Evolutionary conservation across 2,888 invertebrate species (phyloP).

Genomic region (Pharmacophagus antenor): DNA sequence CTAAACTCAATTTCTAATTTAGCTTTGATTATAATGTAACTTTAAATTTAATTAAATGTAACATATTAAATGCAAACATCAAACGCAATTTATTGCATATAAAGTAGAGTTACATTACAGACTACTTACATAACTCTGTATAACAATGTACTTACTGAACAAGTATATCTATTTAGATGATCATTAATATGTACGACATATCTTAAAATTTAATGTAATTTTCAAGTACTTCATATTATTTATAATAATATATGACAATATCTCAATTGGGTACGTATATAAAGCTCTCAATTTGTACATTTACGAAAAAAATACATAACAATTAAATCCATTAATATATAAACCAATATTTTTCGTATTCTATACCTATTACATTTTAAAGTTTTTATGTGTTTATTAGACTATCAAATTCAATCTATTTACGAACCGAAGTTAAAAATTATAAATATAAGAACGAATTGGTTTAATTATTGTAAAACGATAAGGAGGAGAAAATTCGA

Average conservation of each 20-base stretch:
- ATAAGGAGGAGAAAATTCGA: too few species aligned
- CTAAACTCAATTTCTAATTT: constrained; percentile 2
- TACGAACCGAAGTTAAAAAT: too few species aligned
- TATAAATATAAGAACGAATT: too few species aligned
- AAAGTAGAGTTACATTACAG: neutral
- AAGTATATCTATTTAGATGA: neutral
- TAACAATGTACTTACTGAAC: neutral
- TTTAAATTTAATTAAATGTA: constrained; percentile 46
- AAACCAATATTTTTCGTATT: too few species aligned
- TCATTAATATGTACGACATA: neutral
- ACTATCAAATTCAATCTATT: too few species aligned
- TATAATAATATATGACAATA: neutral
- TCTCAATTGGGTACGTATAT: neutral
- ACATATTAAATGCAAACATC: constrained; percentile 47
- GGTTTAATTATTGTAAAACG: too few species aligned
- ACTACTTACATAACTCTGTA: neutral
- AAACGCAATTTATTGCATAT: constrained; percentile 37
- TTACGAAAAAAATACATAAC: neutral
- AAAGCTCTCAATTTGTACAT: neutral
- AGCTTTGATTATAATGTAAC: constrained; percentile 22
- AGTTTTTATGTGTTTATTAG: too few species aligned
- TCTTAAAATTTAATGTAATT: neutral
- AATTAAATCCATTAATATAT: neutral
- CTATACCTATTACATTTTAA: too few species aligned
- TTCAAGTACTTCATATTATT: neutral